Percentiles rank a stretch among this genome's conserved stretches.
phyloP scores from a whole-genome alignment of 2,113 vertebrate species.

The Xenopus tropicalis region UCB_Xtro_10.0 CM004451.2:74558001-74558500 shows the following conservation, averaged over 20 bases:
- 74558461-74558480: conserved; percentile 48
- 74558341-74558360: conserved; percentile 80
- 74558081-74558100: conserved; percentile 80
- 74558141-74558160: conserved; percentile 85
- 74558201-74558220: conserved; percentile 94
- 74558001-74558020: conserved; percentile 76
- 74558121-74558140: conserved; percentile 84
- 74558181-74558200: conserved; percentile 74
- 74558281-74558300: conserved; percentile 99
- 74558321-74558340: conserved; percentile 85
- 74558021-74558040: conserved; percentile 70
- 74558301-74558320: conserved; percentile 96
- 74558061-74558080: conserved; percentile 87
- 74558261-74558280: conserved; percentile 97
- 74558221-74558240: conserved; percentile 85
- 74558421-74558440: conserved; percentile 75
- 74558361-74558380: conserved; percentile 68
- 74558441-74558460: conserved; percentile 59
- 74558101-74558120: conserved; percentile 87
- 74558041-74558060: conserved; percentile 79
- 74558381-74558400: conserved; percentile 71
- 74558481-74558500: conserved; percentile 1
- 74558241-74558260: conserved; percentile 97
- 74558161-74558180: conserved; percentile 93
- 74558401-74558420: conserved; percentile 84